Conservation (phyloP, 1,140 invertebrate species). For the Calliphora vicina region DNA sequence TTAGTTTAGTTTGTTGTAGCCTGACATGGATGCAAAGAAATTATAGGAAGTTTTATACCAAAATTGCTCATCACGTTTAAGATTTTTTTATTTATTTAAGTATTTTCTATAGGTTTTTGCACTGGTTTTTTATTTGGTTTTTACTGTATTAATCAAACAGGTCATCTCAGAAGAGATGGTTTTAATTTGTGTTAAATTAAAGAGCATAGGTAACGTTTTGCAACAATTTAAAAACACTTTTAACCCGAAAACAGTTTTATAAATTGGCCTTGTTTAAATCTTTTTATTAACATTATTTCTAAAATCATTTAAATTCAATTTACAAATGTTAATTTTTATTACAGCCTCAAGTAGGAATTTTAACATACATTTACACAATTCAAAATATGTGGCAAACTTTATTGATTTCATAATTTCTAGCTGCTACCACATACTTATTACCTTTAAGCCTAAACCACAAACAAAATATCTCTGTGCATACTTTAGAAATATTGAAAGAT, state of each 20-base stretch:
- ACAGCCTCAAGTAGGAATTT: too few species aligned
- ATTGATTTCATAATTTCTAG: background rate
- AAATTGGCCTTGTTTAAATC: too few species aligned
- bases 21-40: background rate
- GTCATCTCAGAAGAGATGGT: background rate
- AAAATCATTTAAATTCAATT: background rate
- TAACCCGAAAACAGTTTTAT: too few species aligned
- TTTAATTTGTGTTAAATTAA: too few species aligned
- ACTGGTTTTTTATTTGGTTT: background rate
- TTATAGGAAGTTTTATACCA: background rate
- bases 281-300: background rate
- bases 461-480: too few species aligned
- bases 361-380: too few species aligned
- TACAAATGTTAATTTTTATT: background rate
- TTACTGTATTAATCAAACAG: background rate
- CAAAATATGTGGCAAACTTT: background rate
- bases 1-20: background rate
- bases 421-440: background rate
- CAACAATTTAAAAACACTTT: too few species aligned
- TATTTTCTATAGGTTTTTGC: background rate
- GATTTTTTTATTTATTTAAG: background rate
- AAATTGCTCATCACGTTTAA: slow-evolving; percentile 5
- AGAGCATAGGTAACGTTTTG: too few species aligned
- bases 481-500: background rate
- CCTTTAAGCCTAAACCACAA: background rate